These are phyloP conservation scores for Sebastes aleutianus DNA, from an alignment of 2,797 vertebrate species.

Conservation along the genomic window DNA sequence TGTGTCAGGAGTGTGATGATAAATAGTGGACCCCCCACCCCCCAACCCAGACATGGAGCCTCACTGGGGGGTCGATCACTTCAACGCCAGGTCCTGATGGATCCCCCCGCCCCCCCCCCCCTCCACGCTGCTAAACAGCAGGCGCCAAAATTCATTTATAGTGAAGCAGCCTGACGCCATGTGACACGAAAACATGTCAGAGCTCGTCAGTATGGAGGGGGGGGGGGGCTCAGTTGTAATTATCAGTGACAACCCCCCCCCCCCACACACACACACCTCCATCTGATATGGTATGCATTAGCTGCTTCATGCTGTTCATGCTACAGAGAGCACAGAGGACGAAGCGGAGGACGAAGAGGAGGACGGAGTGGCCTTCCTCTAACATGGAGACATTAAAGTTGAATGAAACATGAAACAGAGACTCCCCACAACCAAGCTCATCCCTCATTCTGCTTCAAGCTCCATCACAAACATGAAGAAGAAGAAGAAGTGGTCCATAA, in stretches of 20 bases:
- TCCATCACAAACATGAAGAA: too few species aligned
- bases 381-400: slow-evolving; percentile 1
- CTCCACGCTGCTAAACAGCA: too few species aligned
- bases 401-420: neutral
- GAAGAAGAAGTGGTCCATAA: neutral
- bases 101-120: too few species aligned
- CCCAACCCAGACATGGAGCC: neutral
- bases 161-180: neutral
- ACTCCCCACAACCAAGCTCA: neutral
- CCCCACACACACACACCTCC: too few species aligned
- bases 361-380: too few species aligned
- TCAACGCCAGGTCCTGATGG: neutral
- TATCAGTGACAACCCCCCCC: too few species aligned
- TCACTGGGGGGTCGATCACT: neutral
- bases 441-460: slow-evolving; percentile 12
- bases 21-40: too few species aligned
- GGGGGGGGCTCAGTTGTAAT: too few species aligned
- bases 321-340: slow-evolving; percentile 19
- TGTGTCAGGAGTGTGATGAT: too few species aligned
- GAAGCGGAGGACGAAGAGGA: neutral
- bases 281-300: slow-evolving; percentile 25
- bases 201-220: neutral
- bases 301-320: slow-evolving; percentile 21
- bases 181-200: neutral
- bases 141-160: too few species aligned